These are phyloP conservation scores for Meta bourneti DNA, from an alignment of 2,888 invertebrate species.

Conservation along the genomic window DNA sequence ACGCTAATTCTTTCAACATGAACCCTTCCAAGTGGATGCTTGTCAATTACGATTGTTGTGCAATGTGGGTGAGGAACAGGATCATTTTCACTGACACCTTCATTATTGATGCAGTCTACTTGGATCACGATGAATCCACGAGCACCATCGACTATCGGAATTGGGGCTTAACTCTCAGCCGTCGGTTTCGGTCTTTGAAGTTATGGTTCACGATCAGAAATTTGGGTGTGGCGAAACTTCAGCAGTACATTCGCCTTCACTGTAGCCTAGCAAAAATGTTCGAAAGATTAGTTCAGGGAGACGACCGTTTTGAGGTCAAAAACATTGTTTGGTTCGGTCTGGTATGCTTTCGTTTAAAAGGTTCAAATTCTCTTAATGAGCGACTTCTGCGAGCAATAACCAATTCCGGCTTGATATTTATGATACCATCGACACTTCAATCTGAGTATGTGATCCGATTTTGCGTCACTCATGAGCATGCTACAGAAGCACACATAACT, in stretches of 20 bases:
- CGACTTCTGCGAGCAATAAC: constrained; percentile 11
- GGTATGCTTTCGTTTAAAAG: constrained; percentile 93
- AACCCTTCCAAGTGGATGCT: constrained; percentile 98
- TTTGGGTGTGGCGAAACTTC: constrained; percentile 95
- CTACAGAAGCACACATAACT: constrained; percentile 88
- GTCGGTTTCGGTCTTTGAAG: constrained; percentile 96
- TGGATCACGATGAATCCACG: constrained; percentile 92
- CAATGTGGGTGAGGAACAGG: constrained; percentile 96
- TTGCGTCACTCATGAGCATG: constrained; percentile 94
- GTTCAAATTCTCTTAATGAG: constrained; percentile 79
- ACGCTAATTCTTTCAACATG: constrained; percentile 97
- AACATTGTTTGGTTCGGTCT: constrained; percentile 92
- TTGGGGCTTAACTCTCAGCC: constrained; percentile 97
- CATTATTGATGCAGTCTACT: constrained; percentile 97
- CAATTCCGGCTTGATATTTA: constrained; percentile 82
- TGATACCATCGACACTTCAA: constrained; percentile 92
- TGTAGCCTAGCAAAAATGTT: constrained; percentile 93
- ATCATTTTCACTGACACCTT: constrained; percentile 94
- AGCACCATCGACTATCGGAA: constrained; percentile 84
- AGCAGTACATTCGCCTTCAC: constrained; percentile 91
- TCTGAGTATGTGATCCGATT: constrained; percentile 95
- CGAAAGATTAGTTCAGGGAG: constrained; percentile 89
- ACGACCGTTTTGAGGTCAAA: constrained; percentile 93
- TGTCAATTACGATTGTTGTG: constrained; percentile 97
- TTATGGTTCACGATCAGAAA: constrained; percentile 97